Evolutionary conservation across 2,113 vertebrate species (phyloP).

Genomic region (Cyphomyrus plagiostoma): DNA sequence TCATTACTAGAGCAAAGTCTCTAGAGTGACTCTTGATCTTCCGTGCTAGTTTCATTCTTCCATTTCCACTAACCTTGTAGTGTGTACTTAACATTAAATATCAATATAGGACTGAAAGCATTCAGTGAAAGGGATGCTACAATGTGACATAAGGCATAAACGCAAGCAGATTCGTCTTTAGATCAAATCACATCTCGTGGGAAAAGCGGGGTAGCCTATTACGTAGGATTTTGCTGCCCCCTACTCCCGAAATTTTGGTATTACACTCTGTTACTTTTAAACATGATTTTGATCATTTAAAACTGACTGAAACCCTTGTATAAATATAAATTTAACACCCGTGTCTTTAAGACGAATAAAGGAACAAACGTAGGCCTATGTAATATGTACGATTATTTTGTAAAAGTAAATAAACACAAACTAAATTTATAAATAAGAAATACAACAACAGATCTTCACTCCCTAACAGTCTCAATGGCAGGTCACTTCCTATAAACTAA

Average conservation of each 20-base stretch:
- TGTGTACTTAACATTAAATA: neutral
- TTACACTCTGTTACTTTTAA: neutral
- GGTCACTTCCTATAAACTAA: neutral
- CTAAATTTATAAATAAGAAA: neutral
- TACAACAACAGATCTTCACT: neutral
- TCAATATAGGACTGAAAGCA: neutral
- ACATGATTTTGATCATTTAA: neutral
- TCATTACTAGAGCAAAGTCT: neutral
- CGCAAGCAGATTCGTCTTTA: neutral
- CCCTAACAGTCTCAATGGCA: neutral
- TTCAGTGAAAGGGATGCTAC: neutral
- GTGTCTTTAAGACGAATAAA: neutral
- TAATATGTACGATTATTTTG: neutral
- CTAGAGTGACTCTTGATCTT: neutral
- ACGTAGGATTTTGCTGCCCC: neutral
- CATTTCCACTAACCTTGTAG: neutral
- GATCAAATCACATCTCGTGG: neutral
- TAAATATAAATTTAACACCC: neutral
- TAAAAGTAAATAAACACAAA: neutral
- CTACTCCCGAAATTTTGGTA: neutral
- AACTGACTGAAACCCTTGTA: neutral
- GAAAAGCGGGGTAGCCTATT: neutral
- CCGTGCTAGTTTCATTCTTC: neutral
- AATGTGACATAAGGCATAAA: neutral
- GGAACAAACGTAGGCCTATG: neutral